Base-by-base conservation (phyloP, 2,888 invertebrate species). In the Timandra comae region DNA sequence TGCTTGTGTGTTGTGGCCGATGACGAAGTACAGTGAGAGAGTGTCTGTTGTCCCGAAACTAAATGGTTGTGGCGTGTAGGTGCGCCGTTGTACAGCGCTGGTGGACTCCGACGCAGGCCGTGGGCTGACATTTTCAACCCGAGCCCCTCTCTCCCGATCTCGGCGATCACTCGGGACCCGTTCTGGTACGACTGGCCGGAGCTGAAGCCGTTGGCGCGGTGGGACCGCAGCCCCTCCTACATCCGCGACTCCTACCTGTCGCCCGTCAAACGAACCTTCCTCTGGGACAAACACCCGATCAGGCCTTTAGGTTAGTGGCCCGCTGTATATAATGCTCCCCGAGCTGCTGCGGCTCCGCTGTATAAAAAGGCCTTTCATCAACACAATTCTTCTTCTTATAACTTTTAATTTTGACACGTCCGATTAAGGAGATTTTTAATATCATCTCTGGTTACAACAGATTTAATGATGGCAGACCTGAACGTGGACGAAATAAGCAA, bases 271-370 rank as follows among this genome's bases (percentile, higher is more conserved):
- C 93, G 94, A 87, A 92, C 91, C 84, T 96, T 93, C 88, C 89
- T 96, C 68, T 96, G 96, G 96, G 91, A 92, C 84, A 93, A 92
- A 85, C 95, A 96, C 86, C 96, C 96, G 75, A 89, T 93, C 81
- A 92, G 95, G 87, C 94, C 94, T 72, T 91, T 94, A 87, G 93
- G 95, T 95, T 91, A 91, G 94, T 91, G 68, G 57, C 57, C 54
- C 60, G 75, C 77, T 79, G 74, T 78, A 75, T 43, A 77, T 76
- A 75, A n/a, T n/a, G n/a, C n/a, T n/a, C n/a, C n/a, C n/a, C 55
- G 55, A 61, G 58, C 56, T 63, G 67, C 54, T 40, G 41, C 43
- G 43, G 49, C 50, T 46, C 54, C 70, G 72, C 74, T 77, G 76
- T 82, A 77, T 39, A 74, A 69, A 70, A 46, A 61, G 63, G 68